Percentiles rank a stretch among this genome's conserved stretches.
Conservation (phyloP, 1,140 invertebrate genomes). For the Heterodera carotae region DNA sequence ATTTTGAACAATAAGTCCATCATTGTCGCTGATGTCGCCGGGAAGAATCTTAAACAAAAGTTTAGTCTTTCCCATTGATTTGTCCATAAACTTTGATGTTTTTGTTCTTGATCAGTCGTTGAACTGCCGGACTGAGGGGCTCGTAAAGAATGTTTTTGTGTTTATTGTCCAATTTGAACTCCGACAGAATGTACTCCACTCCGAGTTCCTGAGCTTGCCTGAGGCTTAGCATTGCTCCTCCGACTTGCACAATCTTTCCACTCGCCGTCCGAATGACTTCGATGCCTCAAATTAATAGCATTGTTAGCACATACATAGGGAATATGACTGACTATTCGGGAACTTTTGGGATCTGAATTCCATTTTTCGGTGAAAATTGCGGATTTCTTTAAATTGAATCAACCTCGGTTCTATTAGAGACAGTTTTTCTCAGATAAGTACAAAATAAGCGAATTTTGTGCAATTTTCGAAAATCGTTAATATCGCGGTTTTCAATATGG, state of each 20-base stretch:
- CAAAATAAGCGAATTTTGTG: too few species aligned
- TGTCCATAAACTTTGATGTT: conserved; percentile 65
- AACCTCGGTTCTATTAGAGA: too few species aligned
- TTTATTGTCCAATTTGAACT: conserved; percentile 60
- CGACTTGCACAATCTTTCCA: conserved; percentile 61
- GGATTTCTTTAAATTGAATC: too few species aligned
- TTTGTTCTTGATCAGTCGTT: conserved; percentile 55
- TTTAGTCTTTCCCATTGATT: conserved; percentile 28
- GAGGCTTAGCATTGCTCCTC: conserved; percentile 57
- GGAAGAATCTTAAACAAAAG: conserved; percentile 57
- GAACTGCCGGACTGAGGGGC: conserved; percentile 56
- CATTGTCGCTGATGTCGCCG: conserved; percentile 62
- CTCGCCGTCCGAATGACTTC: conserved; percentile 64
- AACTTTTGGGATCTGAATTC: too few species aligned
- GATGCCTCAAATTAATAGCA: conserved; percentile 48
- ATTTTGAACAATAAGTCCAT: conserved; percentile 61
- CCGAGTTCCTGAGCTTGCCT: conserved; percentile 58
- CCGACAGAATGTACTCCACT: conserved; percentile 57
- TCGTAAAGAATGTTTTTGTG: conserved; percentile 62
- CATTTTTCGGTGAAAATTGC: too few species aligned
- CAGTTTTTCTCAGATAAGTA: too few species aligned
- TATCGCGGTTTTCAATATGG: too few species aligned
- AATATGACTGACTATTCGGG: background rate
- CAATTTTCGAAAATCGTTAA: too few species aligned
- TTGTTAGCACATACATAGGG: background rate